Base-by-base conservation (phyloP, 2,888 invertebrate genomes). In the Limnephilus rhombicus region DNA sequence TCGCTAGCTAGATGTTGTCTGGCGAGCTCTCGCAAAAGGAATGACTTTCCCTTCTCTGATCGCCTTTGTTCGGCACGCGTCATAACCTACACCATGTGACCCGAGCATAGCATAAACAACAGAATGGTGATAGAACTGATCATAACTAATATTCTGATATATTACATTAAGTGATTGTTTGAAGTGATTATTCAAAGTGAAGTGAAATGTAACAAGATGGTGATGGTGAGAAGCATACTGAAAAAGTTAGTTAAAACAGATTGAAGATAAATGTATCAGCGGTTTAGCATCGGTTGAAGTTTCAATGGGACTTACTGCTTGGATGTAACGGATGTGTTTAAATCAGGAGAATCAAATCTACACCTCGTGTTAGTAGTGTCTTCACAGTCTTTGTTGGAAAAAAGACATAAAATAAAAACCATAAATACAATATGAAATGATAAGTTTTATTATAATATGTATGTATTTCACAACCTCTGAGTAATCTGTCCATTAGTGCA, bases 341-440 rank as follows among this genome's bases (percentile, higher is more conserved):
- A n/a, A 86, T 86, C 86, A 49, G 86, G 29, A 49, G 86, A 86
- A 86, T 86, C 45, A 29, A 45, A 37, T n/a, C 34, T 68, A 53
- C 80, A 31, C 88, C 5, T 68, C 88, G 88, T 68, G 88, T 88
- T 88, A 88, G 68, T 68, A 68, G 88, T 88, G 88, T 88, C 18
- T 34, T 88, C 88, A 88, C 68, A 88, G 88, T 88, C 88, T 88
- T 88, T 34, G 34, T 68, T 29, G 53, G 34, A 68, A 68, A 88
- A 88, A 68, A 68, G 29, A 88, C 53, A 88, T 31, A 41, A 34
- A 85, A 85, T 41, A n/a, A 85, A 85, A 85, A 85, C 3, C 37
- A 85, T 31, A 85, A 34, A 41, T 41, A 85, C 85, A 49, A 49
- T 15, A 85, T 82, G 34, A 34, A 34, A 34, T 31, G 31, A 82